Conservation (phyloP, 2,797 vertebrate genomes). For the Anisognathus igniventris region DNA sequence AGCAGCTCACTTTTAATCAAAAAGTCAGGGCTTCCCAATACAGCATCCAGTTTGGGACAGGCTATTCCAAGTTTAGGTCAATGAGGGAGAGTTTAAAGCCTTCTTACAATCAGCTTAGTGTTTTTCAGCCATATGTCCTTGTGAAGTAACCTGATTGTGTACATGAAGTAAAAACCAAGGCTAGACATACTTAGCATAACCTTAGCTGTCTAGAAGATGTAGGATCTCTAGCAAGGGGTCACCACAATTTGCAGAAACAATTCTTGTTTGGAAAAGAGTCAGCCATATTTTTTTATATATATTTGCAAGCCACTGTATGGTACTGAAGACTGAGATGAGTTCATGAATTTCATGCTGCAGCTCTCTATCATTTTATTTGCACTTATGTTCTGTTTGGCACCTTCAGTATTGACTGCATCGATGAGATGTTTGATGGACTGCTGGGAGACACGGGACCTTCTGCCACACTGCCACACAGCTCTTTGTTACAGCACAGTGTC, state of each 20-base stretch:
- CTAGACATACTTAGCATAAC: background rate
- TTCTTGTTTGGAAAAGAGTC: background rate
- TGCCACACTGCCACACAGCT: background rate
- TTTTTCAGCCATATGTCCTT: background rate
- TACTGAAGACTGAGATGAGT: background rate
- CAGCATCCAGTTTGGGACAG: background rate
- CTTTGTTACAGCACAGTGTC: background rate
- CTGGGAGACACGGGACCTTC: background rate
- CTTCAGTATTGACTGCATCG: background rate
- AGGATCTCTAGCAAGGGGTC: background rate
- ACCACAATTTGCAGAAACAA: background rate
- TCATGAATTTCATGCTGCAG: background rate
- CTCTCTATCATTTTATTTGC: background rate
- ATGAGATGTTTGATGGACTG: background rate
- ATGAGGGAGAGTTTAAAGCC: background rate
- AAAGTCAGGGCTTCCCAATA: background rate
- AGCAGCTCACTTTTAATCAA: background rate
- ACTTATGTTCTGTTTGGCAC: background rate
- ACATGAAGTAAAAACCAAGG: background rate
- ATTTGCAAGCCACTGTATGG: background rate
- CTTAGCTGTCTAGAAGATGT: background rate
- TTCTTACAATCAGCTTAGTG: background rate
- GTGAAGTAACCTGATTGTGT: background rate
- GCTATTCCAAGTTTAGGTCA: background rate
- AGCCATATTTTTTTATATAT: background rate